Evolutionary conservation across 1,140 invertebrate genomes (phyloP), one percentile per base, ranked within the genome.

Genomic region (Halesus radiatus): DNA sequence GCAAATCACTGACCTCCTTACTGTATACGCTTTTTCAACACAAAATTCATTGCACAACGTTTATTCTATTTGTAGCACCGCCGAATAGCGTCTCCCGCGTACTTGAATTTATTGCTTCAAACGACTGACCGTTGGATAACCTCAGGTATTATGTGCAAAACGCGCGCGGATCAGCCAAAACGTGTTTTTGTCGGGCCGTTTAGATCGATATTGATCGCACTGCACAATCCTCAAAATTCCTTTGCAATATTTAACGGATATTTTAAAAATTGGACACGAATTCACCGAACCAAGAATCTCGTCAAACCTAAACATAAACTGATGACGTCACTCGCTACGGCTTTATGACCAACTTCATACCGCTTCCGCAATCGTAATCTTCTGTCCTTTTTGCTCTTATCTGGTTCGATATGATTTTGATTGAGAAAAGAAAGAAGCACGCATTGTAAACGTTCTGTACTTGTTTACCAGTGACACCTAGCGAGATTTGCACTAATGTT

Each of bases 1-100:
- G 76, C 81, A 86, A 85, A 86, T 85, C 81, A 85, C 83, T 85
- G 78, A 79, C 78, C 78, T 79, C 70, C 64, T 83, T 84, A 85
- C 79, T 78, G 78, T 84, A 81, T 84, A 79, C 77, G 56, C 26
- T 56, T 84, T 84, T 84, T 84, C 82, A 81, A 84, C 80, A 84
- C 79, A 79, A 81, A 73, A 81, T 86, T 84, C 87, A 88, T 88
- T 88, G 87, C 88, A 89, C 88, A 89, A 89, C 87, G 83, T 86
- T 85, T 85, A 88, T 87, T 89, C 88, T 89, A 88, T 89, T 84
- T 86, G 87, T 87, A 85, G 84, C 62, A 70, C 66, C 66, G 32
- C 53, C 23, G 66, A 72, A 79, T 72, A 79, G 77, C 77, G 77
- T 79, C 77, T 79, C 77, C 77, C 77, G 77, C 77, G 77, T 60